Conservation (phyloP, 1,140 invertebrate species). For the Drosophila lowei region DNA sequence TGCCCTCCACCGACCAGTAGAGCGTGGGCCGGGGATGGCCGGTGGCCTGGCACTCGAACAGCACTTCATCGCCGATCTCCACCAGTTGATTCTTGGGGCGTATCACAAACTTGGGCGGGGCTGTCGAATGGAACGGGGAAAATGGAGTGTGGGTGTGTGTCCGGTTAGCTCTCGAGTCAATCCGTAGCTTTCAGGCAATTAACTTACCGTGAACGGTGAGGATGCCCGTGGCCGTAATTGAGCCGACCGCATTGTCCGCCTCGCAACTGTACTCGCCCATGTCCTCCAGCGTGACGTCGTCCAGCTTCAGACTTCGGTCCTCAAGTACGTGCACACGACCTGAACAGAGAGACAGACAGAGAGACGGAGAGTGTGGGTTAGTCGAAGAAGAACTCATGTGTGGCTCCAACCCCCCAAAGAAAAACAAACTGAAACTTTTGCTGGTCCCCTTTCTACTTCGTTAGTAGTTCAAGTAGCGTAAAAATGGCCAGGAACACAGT, state of each 20-base stretch:
- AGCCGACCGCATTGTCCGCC: constrained; percentile 93
- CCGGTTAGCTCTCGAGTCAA: constrained; percentile 8
- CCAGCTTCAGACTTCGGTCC: constrained; percentile 91
- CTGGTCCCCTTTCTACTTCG: constrained; percentile 64
- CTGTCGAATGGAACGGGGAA: constrained; percentile 70
- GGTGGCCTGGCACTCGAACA: constrained; percentile 87
- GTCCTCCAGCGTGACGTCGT: constrained; percentile 89
- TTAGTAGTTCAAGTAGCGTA: constrained; percentile 81
- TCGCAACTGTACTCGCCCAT: constrained; percentile 97
- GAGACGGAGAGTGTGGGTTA: constrained; percentile 12
- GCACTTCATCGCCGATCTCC: constrained; percentile 87
- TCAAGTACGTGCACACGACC: constrained; percentile 90
- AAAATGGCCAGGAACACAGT: constrained; percentile 63
- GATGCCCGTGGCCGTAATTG: constrained; percentile 90
- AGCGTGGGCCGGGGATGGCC: constrained; percentile 89
- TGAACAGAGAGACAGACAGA: constrained; percentile 23
- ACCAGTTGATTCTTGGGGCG: constrained; percentile 87
- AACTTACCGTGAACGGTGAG: constrained; percentile 91
- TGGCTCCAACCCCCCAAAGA: constrained; percentile 16
- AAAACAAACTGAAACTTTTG: constrained; percentile 52
- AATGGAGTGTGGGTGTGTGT: neutral
- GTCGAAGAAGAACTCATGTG: neutral
- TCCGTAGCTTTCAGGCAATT: constrained; percentile 42
- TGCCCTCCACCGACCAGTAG: constrained; percentile 91
- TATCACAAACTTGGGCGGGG: constrained; percentile 86